Conservation (phyloP, 2,113 vertebrate species). For the Danio rerio region GRCz12tu NC_133193.1:1802501-1803000, state of each 20-base stretch:
- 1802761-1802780: conserved; percentile 95
- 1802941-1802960: too few relatives aligned
- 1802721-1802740: conserved; percentile 93
- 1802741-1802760: conserved; percentile 89
- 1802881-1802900: too few relatives aligned
- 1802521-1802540: background rate
- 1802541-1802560: too few relatives aligned
- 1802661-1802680: background rate
- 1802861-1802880: too few relatives aligned
- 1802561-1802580: too few relatives aligned
- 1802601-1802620: conserved; percentile 13
- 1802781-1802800: conserved; percentile 87
- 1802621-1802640: conserved; percentile 19
- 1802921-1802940: too few relatives aligned
- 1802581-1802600: conserved; percentile 14
- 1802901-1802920: too few relatives aligned
- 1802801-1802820: conserved; percentile 80
- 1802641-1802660: background rate
- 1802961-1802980: too few relatives aligned
- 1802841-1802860: too few relatives aligned
- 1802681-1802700: background rate
- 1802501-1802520: conserved; percentile 31
- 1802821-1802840: background rate
- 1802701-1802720: conserved; percentile 95
- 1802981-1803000: too few relatives aligned